A percentile compares a stretch with the other conserved stretches of the same genome.
These are phyloP conservation scores for Taenioides sp. DNA, from an alignment of 2,797 vertebrate genomes.

Conservation along the genomic window DNA sequence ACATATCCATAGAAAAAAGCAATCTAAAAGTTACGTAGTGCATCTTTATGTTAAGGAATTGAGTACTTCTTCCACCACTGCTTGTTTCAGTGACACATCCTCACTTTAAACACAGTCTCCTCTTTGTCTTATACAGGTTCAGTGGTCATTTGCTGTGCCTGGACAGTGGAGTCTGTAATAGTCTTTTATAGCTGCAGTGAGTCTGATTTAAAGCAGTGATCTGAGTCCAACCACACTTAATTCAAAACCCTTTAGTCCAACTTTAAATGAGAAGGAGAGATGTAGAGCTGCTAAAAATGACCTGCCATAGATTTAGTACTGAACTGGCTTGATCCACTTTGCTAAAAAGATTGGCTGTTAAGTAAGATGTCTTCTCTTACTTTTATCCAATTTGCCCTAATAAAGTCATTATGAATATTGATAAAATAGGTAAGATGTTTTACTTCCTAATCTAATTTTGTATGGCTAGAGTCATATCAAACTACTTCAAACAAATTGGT, in stretches of 20 bases:
- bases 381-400: neutral
- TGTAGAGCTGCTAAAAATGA: conserved; percentile 11
- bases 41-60: too few relatives aligned
- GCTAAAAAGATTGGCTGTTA: neutral
- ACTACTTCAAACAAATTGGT: conserved; percentile 3
- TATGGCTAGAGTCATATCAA: neutral
- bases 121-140: neutral
- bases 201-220: conserved; percentile 9
- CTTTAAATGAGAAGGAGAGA: conserved; percentile 17
- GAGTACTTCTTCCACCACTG: too few relatives aligned
- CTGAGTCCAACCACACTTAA: conserved; percentile 3
- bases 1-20: too few relatives aligned
- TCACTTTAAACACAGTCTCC: neutral
- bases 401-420: conserved; percentile 4
- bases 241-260: conserved; percentile 10
- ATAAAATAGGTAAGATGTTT: conserved; percentile 4
- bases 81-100: neutral
- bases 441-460: conserved; percentile 1
- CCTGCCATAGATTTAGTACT: conserved; percentile 3
- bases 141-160: neutral
- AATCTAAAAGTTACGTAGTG: too few relatives aligned
- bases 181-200: conserved; percentile 7
- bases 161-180: conserved; percentile 6
- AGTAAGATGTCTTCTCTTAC: conserved; percentile 4
- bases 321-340: conserved; percentile 3